Evolutionary conservation across 2,888 invertebrate species (phyloP).

Genomic region (Halocaridina rubra): DNA sequence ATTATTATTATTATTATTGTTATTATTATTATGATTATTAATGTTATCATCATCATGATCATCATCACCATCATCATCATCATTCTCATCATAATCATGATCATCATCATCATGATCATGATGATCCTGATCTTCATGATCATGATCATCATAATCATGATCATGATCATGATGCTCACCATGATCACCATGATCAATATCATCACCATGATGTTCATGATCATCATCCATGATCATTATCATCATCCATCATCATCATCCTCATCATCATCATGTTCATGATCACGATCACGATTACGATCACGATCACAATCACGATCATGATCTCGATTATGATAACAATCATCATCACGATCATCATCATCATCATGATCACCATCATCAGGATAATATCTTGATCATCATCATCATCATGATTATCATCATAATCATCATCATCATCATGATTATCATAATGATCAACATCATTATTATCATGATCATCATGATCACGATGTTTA

Average conservation of each 20-base stretch:
- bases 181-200: background rate
- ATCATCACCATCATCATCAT: too few species aligned
- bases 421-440: background rate
- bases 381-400: too few species aligned
- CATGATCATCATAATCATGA: background rate
- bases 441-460: background rate
- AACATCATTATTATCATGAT: too few species aligned
- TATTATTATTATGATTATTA: too few species aligned
- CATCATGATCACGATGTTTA: background rate
- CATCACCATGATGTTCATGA: background rate
- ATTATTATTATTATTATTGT: too few species aligned
- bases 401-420: too few species aligned
- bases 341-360: background rate
- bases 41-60: too few species aligned
- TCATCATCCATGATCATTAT: too few species aligned
- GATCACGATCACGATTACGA: background rate
- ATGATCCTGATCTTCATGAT: background rate
- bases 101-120: too few species aligned
- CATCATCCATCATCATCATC: background rate
- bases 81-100: background rate
- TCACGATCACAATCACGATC: background rate
- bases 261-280: background rate
- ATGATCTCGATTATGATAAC: too few species aligned
- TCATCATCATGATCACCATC: background rate
- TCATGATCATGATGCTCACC: background rate